A percentile compares a stretch with the other conserved stretches of the same genome.
Conservation (phyloP, 92 coral and sea anemone genomes). For the Micromussa lordhowensis region DNA sequence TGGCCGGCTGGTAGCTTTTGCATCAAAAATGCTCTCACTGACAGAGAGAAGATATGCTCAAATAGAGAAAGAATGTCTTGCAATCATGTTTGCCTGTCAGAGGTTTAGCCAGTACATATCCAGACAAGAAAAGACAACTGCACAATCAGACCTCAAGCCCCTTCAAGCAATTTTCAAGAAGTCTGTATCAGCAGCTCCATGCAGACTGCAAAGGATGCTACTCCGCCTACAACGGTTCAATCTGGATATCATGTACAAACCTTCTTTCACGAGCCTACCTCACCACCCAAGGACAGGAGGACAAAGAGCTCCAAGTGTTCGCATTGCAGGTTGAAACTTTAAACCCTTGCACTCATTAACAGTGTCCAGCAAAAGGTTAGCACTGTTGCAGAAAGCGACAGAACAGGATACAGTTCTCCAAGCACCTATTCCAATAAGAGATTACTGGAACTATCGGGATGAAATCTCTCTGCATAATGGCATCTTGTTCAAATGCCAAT, state of each 20-base stretch:
- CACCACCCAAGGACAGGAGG: slow-evolving; percentile 17
- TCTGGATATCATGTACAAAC: slow-evolving; percentile 58
- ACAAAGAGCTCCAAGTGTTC: slow-evolving; percentile 62
- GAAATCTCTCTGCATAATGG: slow-evolving; percentile 55
- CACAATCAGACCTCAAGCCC: slow-evolving; percentile 57
- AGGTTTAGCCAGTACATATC: slow-evolving; percentile 41
- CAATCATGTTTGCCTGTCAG: slow-evolving; percentile 56
- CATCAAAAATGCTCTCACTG: slow-evolving; percentile 34
- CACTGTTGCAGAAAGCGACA: not conserved
- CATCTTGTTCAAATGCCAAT: slow-evolving; percentile 46
- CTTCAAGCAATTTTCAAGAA: slow-evolving; percentile 50
- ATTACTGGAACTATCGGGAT: not conserved
- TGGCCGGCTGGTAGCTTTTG: slow-evolving; percentile 56
- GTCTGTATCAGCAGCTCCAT: slow-evolving; percentile 27
- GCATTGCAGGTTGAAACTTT: slow-evolving; percentile 41
- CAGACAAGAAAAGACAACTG: slow-evolving; percentile 32
- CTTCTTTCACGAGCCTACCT: slow-evolving; percentile 58
- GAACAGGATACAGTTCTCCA: slow-evolving; percentile 62
- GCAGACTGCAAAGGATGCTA: slow-evolving; percentile 49
- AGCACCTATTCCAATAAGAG: slow-evolving; percentile 17
- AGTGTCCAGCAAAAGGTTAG: slow-evolving; percentile 15
- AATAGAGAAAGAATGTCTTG: slow-evolving; percentile 38
- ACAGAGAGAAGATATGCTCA: slow-evolving; percentile 49
- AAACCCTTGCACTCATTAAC: slow-evolving; percentile 32
- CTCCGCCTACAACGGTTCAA: slow-evolving; percentile 53